Percentiles rank a stretch among this genome's conserved stretches.
phyloP scores from a whole-genome alignment of 2,797 vertebrate genomes.

The Sitta carolinensis region DNA sequence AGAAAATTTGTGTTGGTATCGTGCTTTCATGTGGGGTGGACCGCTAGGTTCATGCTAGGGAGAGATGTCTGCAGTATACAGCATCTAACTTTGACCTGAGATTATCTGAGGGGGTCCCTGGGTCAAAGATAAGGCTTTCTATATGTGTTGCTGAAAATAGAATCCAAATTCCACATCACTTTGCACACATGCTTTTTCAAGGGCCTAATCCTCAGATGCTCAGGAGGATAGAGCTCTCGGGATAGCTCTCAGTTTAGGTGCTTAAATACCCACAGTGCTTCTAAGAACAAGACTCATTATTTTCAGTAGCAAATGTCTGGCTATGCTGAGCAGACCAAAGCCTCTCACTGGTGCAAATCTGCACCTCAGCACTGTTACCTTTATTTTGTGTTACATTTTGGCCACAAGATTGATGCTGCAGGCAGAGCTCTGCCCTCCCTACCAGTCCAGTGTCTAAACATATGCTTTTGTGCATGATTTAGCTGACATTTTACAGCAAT shows the following conservation, averaged over 20 bases:
- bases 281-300: background rate
- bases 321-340: background rate
- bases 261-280: background rate
- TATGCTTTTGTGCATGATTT: background rate
- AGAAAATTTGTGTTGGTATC: background rate
- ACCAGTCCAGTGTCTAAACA: background rate
- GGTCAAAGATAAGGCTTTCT: background rate
- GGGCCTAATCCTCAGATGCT: background rate
- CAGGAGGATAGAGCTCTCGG: background rate
- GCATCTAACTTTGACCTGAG: background rate
- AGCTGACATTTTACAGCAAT: background rate
- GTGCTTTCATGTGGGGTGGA: rapidly evolving
- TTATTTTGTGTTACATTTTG: background rate
- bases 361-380: background rate
- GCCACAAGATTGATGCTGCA: background rate
- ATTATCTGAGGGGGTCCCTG: background rate
- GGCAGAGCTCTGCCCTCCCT: background rate
- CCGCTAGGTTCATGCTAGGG: background rate
- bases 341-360: background rate
- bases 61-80: background rate
- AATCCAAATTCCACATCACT: background rate
- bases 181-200: background rate
- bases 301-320: background rate
- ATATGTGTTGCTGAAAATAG: background rate
- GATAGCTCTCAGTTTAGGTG: background rate